Base-by-base conservation (phyloP, 1,140 invertebrate genomes). In the Tenebrio molitor region DNA sequence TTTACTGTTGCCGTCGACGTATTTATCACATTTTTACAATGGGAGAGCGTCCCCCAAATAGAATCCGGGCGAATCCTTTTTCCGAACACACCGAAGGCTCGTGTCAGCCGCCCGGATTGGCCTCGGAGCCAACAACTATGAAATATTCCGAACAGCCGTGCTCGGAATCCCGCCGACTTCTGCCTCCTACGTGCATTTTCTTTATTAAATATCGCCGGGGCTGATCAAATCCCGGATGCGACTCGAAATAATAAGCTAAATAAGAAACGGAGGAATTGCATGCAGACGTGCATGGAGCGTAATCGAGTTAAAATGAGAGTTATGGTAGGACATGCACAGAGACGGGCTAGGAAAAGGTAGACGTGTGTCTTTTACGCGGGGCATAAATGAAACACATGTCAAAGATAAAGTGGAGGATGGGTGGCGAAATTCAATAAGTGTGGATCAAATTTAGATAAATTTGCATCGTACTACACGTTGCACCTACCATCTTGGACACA, bases 11-110 rank as follows among this genome's bases (percentile, higher is more conserved):
- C 68, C 29, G 46, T 6, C 36, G 44, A 70, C 68, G 58, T 70
- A 70, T 70, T 70, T 62, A 70, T 70, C 68, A 58, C 68, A 58
- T 70, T 70, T 50, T 70, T 70, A 70, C 46, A 50, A 70, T 70
- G 58, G 58, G 19, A 36, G 19, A 25, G 41, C 46, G n/a, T 14
- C n/a, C 34, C 17, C 46, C 41, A 50, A 70, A 70, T 70, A 39
- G 44, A 70, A 69, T 69, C 44, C 53, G 36, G 36, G 2, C 5
- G 29, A 70, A 15, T 21, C 23, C 68, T 41, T 41, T 62, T n/a
- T n/a, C n/a, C 42, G 5, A 33, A 15, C 25, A 23, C 64, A 23
- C 68, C 50, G 50, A 58, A 50, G 23, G 23, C 68, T 58, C 36
- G 29, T 70, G 68, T 70, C 68, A 62, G 46, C 46, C 50, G 19